Conservation (phyloP, 2,797 vertebrate genomes). For the Falco berigora region DNA sequence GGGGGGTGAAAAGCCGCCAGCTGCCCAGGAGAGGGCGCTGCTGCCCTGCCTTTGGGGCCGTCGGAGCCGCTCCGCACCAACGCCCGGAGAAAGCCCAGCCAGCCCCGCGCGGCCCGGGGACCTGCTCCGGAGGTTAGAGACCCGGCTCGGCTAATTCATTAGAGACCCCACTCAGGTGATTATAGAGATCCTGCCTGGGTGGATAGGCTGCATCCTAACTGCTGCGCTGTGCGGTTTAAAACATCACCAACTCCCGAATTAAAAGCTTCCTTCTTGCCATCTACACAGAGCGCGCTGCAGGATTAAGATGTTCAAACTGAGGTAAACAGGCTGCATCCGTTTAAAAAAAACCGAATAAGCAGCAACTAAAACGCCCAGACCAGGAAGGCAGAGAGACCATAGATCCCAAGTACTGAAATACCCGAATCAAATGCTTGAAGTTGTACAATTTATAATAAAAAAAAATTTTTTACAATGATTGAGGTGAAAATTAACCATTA, state of each 20-base stretch:
- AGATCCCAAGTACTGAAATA: background rate
- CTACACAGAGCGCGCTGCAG: background rate
- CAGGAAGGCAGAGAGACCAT: background rate
- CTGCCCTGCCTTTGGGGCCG: background rate
- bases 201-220: background rate
- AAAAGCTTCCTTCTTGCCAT: background rate
- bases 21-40: conserved; percentile 42
- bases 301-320: background rate
- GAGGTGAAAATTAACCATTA: background rate
- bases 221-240: background rate
- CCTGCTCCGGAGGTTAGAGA: rapidly evolving
- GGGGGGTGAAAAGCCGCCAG: rapidly evolving
- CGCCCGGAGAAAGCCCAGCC: rapidly evolving
- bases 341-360: background rate
- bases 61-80: rapidly evolving
- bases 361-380: background rate
- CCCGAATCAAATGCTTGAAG: background rate
- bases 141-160: rapidly evolving
- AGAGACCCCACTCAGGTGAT: background rate
- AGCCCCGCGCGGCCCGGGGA: too few species aligned
- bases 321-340: rapidly evolving
- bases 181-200: background rate
- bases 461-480: background rate
- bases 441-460: background rate
- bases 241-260: rapidly evolving